These are phyloP conservation scores for Artibeus lituratus DNA, from an alignment of 2,797 vertebrate species.

Conservation along the genomic window DNA sequence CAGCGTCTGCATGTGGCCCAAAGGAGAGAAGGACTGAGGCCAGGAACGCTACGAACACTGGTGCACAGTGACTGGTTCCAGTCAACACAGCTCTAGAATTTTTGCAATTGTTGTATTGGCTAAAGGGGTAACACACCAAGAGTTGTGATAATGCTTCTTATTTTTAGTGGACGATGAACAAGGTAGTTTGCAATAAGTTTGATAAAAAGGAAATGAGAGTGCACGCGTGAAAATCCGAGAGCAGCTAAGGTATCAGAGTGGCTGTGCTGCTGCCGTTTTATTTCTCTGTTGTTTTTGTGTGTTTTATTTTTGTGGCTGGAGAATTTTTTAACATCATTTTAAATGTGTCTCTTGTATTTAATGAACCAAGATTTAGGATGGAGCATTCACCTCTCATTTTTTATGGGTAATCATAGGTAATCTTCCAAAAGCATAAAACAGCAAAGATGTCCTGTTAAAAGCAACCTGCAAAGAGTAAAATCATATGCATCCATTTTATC, in stretches of 20 bases:
- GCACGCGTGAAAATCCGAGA: background rate
- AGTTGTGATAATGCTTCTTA: background rate
- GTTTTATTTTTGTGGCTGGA: background rate
- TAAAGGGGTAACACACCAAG: background rate
- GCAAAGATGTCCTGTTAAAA: background rate
- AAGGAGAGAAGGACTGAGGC: background rate
- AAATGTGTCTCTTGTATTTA: background rate
- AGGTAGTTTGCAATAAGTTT: background rate
- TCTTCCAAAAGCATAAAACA: background rate
- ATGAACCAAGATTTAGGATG: background rate
- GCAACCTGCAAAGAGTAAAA: background rate
- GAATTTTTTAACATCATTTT: background rate
- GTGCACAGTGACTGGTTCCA: background rate
- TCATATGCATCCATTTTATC: background rate
- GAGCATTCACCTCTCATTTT: background rate
- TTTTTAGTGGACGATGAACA: background rate
- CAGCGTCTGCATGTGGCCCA: background rate
- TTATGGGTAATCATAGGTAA: background rate
- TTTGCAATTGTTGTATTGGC: background rate
- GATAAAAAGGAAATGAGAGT: background rate
- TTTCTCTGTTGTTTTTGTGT: background rate
- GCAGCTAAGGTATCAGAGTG: background rate
- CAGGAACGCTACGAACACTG: background rate
- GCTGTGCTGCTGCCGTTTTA: too few species aligned
- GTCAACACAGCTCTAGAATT: accelerated